These are phyloP conservation scores for Thermophis baileyi DNA, from an alignment of 2,113 vertebrate species.

Conservation along the genomic window DNA sequence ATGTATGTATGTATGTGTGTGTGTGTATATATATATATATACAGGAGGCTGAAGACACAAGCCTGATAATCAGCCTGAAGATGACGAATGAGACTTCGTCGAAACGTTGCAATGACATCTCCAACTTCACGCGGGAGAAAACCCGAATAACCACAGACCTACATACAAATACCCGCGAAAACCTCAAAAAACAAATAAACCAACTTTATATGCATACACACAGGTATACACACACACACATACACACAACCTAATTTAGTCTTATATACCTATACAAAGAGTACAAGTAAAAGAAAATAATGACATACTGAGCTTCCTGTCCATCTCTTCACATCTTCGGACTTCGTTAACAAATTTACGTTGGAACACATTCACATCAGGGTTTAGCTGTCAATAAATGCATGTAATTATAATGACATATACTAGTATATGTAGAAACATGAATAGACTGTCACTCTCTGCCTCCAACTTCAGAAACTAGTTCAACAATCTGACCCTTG, in stretches of 20 bases:
- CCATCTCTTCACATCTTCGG: slow-evolving; percentile 96
- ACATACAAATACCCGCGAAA: too few relatives aligned
- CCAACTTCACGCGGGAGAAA: too few relatives aligned
- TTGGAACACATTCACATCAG: slow-evolving; percentile 97
- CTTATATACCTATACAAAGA: neutral
- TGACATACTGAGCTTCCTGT: slow-evolving; percentile 89
- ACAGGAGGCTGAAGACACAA: too few relatives aligned
- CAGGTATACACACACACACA: too few relatives aligned
- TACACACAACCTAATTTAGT: rapidly evolving
- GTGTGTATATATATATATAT: too few relatives aligned
- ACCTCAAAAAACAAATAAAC: too few relatives aligned
- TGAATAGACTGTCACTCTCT: neutral
- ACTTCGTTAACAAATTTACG: slow-evolving; percentile 98
- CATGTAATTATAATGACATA: neutral
- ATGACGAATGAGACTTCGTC: too few relatives aligned
- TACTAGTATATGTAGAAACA: neutral
- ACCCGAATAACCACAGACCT: too few relatives aligned
- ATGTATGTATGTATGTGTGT: too few relatives aligned
- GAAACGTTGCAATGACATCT: too few relatives aligned
- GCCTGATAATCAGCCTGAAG: too few relatives aligned
- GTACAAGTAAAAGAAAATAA: neutral
- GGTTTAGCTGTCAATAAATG: slow-evolving; percentile 82
- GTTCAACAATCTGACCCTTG: neutral
- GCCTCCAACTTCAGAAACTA: neutral
- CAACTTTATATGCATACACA: too few relatives aligned